Base-by-base conservation (phyloP, 2,888 invertebrate species). In the Cheilosia pagana region DNA sequence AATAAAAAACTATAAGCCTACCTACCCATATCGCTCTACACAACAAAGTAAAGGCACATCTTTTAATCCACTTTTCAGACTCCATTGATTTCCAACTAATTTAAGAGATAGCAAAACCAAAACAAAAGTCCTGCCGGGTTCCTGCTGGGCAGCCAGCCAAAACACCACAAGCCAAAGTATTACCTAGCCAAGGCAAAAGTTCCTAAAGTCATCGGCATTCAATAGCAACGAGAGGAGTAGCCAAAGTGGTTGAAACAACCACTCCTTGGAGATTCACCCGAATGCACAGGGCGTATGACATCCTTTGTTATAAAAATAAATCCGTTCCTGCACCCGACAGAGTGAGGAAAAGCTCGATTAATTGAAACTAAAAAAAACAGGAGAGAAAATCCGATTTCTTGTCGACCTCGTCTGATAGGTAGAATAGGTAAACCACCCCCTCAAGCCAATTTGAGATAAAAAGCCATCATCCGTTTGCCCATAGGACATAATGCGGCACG, bases 11-110 rank as follows among this genome's bases (percentile, higher is more conserved):
- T 28, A 8, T 28, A 28, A 23, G 53, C 35, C 35, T n/a, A 21
- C 41, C 5, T 8, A 50, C 62, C 25, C 28, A 28, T 0, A 21
- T n/a, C 12, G 35, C 14, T n/a, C 57, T 12, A 50, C 8, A 21
- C 53, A 41, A 50, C 60, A 53, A 79, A 28, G 60, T 63, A 59
- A 65, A 53, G 52, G 53, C 71, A 67, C 71, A 72, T 62, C 68
- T 70, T 57, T 78, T 74, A 83, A 83, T 78, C 78, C 63, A 41
- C 43, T 74, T 75, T 77, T 83, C 68, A 78, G 74, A 78, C 74
- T 83, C 68, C 83, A 83, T 83, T 74, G 83, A 70, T 78, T 82
- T 79, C 45, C 50, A 63, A 77, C 78, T 83, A 83, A 70, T 75
- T 83, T 70, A 55, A 48, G 41, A 74, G 63, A 74, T 63, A 70